Conservation (phyloP, 2,113 vertebrate genomes). For the Polypterus senegalus region DNA sequence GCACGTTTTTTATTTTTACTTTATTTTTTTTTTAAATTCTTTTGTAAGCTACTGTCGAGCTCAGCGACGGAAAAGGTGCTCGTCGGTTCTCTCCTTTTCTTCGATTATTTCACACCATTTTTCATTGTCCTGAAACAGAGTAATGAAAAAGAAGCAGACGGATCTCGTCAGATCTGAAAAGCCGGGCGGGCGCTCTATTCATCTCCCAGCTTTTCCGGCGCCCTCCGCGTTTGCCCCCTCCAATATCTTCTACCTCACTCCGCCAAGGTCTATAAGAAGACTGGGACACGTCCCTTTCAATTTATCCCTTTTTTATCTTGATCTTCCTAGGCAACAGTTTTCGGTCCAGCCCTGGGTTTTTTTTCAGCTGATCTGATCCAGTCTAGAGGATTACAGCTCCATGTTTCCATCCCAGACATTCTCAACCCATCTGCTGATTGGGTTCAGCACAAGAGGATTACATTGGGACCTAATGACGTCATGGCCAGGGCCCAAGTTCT, state of each 20-base stretch:
- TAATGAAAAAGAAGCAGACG: slow-evolving; percentile 3
- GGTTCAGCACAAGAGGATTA: slow-evolving; percentile 90
- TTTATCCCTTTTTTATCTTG: slow-evolving; percentile 69
- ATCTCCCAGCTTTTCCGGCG: slow-evolving; percentile 16
- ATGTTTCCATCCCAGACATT: slow-evolving; percentile 75
- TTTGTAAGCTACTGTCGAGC: slow-evolving; percentile 32
- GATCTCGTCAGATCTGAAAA: slow-evolving; percentile 31
- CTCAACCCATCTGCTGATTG: slow-evolving; percentile 87
- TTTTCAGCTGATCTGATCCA: slow-evolving; percentile 65
- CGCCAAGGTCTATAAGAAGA: slow-evolving; percentile 46
- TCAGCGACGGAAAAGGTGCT: slow-evolving; percentile 31
- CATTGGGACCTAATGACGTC: slow-evolving; percentile 96
- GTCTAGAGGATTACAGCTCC: slow-evolving; percentile 78
- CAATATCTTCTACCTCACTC: slow-evolving; percentile 42
- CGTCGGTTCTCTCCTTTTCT: neutral
- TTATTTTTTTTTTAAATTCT: slow-evolving; percentile 19
- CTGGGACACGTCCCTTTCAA: slow-evolving; percentile 55
- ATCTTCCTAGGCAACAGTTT: slow-evolving; percentile 65
- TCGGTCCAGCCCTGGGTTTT: slow-evolving; percentile 58
- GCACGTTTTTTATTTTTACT: slow-evolving; percentile 41
- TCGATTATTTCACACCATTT: slow-evolving; percentile 17
- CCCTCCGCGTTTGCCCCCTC: slow-evolving; percentile 16
- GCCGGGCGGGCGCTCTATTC: slow-evolving; percentile 19
- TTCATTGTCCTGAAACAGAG: slow-evolving; percentile 24
- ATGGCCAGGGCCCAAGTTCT: slow-evolving; percentile 75